phyloP scores from a whole-genome alignment of 2,797 vertebrate species.

The Zenarchopterus dispar region DNA sequence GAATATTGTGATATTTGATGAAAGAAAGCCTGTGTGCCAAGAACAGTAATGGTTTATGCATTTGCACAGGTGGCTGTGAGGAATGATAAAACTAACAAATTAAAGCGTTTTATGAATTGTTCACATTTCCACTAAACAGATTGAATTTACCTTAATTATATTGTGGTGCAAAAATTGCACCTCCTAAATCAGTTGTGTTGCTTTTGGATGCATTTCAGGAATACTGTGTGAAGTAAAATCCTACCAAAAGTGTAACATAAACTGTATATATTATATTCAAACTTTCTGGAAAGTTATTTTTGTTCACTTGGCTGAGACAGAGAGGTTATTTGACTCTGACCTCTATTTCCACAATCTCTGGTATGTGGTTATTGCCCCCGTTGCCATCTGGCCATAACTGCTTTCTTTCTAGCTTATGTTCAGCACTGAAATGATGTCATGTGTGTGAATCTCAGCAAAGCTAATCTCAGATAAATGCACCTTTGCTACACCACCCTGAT shows the following conservation, averaged over 20 bases:
- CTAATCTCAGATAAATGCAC: slow-evolving; percentile 51
- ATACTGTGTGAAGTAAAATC: too few relatives aligned
- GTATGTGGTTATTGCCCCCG: slow-evolving; percentile 7
- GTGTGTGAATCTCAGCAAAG: slow-evolving; percentile 18
- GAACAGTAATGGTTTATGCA: slow-evolving; percentile 1
- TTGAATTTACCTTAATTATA: too few relatives aligned
- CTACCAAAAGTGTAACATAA: too few relatives aligned
- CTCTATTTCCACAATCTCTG: slow-evolving; percentile 55
- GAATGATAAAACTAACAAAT: not conserved
- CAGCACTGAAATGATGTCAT: slow-evolving; percentile 44
- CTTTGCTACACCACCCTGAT: slow-evolving; percentile 25
- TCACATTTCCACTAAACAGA: not conserved
- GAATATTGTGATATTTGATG: slow-evolving; percentile 20
- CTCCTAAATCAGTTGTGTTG: too few relatives aligned
- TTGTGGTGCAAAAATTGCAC: too few relatives aligned
- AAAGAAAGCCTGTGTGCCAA: slow-evolving; percentile 1
- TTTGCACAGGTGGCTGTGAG: slow-evolving; percentile 18
- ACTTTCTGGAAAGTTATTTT: too few relatives aligned
- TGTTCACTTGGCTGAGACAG: too few relatives aligned
- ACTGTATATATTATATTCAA: too few relatives aligned
- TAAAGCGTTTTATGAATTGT: too few relatives aligned
- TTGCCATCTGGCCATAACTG: slow-evolving; percentile 26
- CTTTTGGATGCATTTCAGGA: too few relatives aligned
- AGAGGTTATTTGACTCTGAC: slow-evolving; percentile 31
- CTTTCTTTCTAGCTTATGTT: slow-evolving; percentile 22